Conservation (phyloP, 2,888 invertebrate species). For the Tortrix viridana region DNA sequence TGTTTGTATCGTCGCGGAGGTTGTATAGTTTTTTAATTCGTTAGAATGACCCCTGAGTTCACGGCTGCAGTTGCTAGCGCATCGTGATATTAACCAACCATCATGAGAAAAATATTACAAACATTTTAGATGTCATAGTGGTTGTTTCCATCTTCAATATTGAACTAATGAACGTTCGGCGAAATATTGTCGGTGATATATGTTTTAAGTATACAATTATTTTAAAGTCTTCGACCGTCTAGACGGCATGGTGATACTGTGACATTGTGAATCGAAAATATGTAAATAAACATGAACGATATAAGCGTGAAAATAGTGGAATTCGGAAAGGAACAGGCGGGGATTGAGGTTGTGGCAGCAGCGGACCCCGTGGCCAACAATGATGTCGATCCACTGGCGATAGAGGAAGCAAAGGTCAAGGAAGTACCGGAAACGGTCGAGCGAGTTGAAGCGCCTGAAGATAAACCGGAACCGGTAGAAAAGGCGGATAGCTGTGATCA, state of each 20-base stretch:
- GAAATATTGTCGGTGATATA: slow-evolving; percentile 17
- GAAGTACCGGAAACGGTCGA: slow-evolving; percentile 50
- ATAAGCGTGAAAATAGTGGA: slow-evolving; percentile 77
- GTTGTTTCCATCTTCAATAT: slow-evolving; percentile 41
- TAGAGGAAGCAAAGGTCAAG: slow-evolving; percentile 60
- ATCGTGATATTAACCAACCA: slow-evolving; percentile 73
- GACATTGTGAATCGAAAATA: slow-evolving; percentile 75
- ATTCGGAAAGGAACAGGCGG: slow-evolving; percentile 68
- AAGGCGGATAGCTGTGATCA: slow-evolving; percentile 74
- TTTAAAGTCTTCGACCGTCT: slow-evolving; percentile 71
- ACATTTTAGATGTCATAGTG: slow-evolving; percentile 54
- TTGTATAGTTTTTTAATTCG: slow-evolving; percentile 52
- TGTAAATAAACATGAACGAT: slow-evolving; percentile 84
- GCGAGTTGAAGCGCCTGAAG: slow-evolving; percentile 48
- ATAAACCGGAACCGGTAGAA: slow-evolving; percentile 49
- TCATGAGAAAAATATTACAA: slow-evolving; percentile 67
- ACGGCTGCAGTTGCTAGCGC: slow-evolving; percentile 70
- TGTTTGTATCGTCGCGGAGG: slow-evolving; percentile 40
- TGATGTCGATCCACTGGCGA: slow-evolving; percentile 74
- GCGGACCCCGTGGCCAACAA: slow-evolving; percentile 58
- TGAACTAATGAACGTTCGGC: slow-evolving; percentile 6
- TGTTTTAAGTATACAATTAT: slow-evolving; percentile 66
- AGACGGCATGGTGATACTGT: slow-evolving; percentile 76
- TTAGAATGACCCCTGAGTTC: slow-evolving; percentile 70
- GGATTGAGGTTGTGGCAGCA: slow-evolving; percentile 58